Conservation (phyloP, 2,113 vertebrate genomes). For the Cinclus mexicanus region DNA sequence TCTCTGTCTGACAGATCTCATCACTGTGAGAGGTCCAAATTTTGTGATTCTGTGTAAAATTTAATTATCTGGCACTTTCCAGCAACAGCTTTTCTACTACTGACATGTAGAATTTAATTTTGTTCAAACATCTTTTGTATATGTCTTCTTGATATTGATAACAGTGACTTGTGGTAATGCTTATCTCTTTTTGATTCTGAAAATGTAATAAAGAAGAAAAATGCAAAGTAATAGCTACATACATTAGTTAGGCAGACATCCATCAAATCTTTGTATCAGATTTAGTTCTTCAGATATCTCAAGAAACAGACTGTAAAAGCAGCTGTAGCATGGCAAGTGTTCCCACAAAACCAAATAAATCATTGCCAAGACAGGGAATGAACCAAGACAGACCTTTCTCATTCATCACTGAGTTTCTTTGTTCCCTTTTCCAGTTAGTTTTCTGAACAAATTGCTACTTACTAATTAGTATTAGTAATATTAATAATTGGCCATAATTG, state of each 20-base stretch:
- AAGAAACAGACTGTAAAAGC: neutral
- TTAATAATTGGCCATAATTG: neutral
- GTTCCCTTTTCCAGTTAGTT: slow-evolving; percentile 25
- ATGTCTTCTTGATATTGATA: slow-evolving; percentile 74
- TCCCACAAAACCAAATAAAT: neutral
- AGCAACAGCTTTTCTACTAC: slow-evolving; percentile 56
- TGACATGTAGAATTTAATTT: slow-evolving; percentile 75
- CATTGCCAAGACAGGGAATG: neutral
- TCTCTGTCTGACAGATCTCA: slow-evolving; percentile 68
- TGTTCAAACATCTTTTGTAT: slow-evolving; percentile 66
- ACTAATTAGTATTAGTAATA: neutral
- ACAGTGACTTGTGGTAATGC: slow-evolving; percentile 50
- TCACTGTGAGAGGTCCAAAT: slow-evolving; percentile 60
- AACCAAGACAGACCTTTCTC: neutral
- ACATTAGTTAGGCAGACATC: slow-evolving; percentile 49
- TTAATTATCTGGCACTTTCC: slow-evolving; percentile 76
- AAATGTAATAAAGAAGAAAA: slow-evolving; percentile 76
- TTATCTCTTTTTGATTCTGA: slow-evolving; percentile 74
- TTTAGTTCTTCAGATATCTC: neutral
- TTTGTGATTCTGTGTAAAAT: slow-evolving; percentile 65
- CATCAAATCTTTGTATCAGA: slow-evolving; percentile 44
- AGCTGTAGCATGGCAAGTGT: neutral
- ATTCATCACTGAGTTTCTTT: neutral
- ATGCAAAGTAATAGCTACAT: slow-evolving; percentile 64
- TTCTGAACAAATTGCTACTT: neutral